Evolutionary conservation across 2,113 vertebrate species (phyloP).

Genomic region (Gyps fulvus): DNA sequence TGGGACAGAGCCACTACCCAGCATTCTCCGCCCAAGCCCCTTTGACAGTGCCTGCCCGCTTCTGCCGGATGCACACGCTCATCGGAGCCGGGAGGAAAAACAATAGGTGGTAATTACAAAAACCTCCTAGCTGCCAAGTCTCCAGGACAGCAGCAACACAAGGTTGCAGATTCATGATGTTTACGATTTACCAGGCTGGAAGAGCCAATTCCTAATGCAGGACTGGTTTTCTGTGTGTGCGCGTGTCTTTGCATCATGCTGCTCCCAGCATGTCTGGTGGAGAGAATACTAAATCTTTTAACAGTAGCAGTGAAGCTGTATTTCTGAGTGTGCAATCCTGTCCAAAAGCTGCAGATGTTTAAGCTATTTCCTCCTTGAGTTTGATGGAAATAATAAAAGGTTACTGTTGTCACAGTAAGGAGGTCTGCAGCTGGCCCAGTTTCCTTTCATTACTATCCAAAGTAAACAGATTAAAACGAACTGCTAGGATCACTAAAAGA

Average conservation of each 20-base stretch:
- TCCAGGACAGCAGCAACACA: neutral
- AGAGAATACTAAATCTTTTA: slow-evolving; percentile 64
- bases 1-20: neutral
- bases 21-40: neutral
- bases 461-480: slow-evolving; percentile 76
- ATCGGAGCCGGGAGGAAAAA: neutral
- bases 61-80: neutral
- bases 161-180: neutral
- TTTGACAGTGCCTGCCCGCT: neutral
- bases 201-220: neutral
- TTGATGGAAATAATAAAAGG: slow-evolving; percentile 79
- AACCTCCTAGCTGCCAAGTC: neutral
- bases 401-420: slow-evolving; percentile 79
- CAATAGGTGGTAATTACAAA: neutral
- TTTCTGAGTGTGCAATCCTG: slow-evolving; percentile 55
- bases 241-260: neutral
- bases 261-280: slow-evolving; percentile 49
- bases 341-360: slow-evolving; percentile 77
- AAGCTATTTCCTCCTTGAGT: slow-evolving; percentile 78
- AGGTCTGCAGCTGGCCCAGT: slow-evolving; percentile 76
- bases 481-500: slow-evolving; percentile 66
- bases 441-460: slow-evolving; percentile 79
- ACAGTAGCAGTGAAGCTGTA: slow-evolving; percentile 66
- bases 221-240: neutral
- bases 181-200: neutral